phyloP scores from a whole-genome alignment of 2,888 invertebrate genomes.

The Dynastes grantii region DNA sequence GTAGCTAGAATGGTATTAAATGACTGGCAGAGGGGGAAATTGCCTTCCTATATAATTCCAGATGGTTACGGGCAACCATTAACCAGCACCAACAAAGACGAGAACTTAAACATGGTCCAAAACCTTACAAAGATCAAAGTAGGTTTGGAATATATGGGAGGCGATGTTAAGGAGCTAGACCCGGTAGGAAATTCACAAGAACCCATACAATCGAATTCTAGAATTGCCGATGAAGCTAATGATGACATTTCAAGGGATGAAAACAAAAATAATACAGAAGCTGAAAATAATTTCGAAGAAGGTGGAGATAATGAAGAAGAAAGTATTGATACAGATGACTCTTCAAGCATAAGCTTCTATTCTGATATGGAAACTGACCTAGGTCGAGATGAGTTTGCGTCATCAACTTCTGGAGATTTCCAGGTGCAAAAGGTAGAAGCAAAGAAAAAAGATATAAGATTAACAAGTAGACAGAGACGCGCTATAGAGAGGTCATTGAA shows the following conservation, averaged over 20 bases:
- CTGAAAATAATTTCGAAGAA: conserved; percentile 37
- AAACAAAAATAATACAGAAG: conserved; percentile 51
- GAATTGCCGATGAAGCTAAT: conserved; percentile 67
- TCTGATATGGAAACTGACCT: conserved; percentile 76
- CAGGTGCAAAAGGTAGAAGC: conserved; percentile 68
- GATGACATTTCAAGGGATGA: not conserved
- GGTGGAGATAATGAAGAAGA: not conserved
- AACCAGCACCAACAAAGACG: conserved; percentile 66
- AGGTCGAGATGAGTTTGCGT: conserved; percentile 66
- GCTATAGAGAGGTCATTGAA: conserved; percentile 83
- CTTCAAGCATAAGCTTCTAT: conserved; percentile 79
- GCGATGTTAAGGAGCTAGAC: conserved; percentile 76
- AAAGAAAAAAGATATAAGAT: conserved; percentile 69
- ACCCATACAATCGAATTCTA: not conserved
- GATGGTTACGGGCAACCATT: conserved; percentile 85
- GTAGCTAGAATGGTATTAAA: conserved; percentile 96
- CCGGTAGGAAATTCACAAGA: conserved; percentile 61
- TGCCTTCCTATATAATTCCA: conserved; percentile 95
- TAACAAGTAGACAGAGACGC: conserved; percentile 85
- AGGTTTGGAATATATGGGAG: conserved; percentile 69
- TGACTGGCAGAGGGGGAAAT: conserved; percentile 98
- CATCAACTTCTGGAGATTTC: conserved; percentile 70
- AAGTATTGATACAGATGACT: conserved; percentile 63
- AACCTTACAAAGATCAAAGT: conserved; percentile 88
- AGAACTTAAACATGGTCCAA: conserved; percentile 78